These are phyloP conservation scores for Drosophila mojavensis DNA, from an alignment of 1,140 invertebrate genomes.

Conservation along the genomic window DNA sequence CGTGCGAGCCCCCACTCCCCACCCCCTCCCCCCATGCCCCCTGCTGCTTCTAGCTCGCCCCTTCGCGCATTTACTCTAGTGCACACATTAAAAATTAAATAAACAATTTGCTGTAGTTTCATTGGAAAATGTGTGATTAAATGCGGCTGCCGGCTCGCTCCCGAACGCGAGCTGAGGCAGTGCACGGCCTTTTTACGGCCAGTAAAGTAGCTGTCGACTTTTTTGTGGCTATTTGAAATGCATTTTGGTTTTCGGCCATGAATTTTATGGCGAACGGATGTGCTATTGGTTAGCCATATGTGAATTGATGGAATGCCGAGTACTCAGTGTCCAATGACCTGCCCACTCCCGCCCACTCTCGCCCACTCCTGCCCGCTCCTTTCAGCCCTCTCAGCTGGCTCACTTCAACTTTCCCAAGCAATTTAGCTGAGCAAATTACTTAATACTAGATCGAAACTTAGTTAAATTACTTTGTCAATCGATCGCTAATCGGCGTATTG, in stretches of 20 bases:
- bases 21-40: constrained; percentile 1
- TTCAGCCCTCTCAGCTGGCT: background rate
- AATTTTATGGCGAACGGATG: constrained; percentile 80
- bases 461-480: constrained; percentile 67
- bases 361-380: background rate
- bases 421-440: constrained; percentile 39
- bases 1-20: constrained; percentile 31
- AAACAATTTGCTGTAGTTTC: constrained; percentile 82
- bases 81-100: constrained; percentile 80
- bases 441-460: constrained; percentile 49
- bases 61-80: constrained; percentile 2
- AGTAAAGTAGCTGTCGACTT: constrained; percentile 40
- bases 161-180: constrained; percentile 12
- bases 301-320: background rate
- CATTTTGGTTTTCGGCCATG: constrained; percentile 71
- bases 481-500: constrained; percentile 53
- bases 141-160: constrained; percentile 42
- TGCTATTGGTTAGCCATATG: constrained; percentile 59
- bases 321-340: constrained; percentile 11
- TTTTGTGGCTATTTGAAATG: constrained; percentile 57
- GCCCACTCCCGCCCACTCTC: background rate
- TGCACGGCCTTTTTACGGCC: constrained; percentile 52
- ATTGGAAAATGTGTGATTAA: constrained; percentile 82
- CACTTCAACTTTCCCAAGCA: constrained; percentile 45
- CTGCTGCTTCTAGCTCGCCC: background rate